These are phyloP conservation scores for Ptychobarbus kaznakovi DNA, from an alignment of 2,797 vertebrate species.

Conservation along the genomic window DNA sequence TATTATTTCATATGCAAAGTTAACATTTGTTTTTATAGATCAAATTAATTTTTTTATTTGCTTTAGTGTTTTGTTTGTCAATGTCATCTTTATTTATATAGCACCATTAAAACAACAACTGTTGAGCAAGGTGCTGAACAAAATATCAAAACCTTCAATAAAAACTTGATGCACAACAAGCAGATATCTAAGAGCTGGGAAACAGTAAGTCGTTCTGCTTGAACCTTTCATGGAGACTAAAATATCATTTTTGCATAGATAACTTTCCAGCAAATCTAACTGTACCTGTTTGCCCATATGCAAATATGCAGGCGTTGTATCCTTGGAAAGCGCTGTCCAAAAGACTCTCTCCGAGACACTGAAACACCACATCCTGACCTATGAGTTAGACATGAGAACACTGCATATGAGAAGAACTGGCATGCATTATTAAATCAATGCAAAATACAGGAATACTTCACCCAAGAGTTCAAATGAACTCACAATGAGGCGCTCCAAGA, in stretches of 20 bases:
- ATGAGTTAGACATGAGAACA: constrained; percentile 4
- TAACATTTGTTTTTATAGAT: background rate
- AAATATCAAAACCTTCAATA: too few species aligned
- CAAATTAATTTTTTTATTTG: background rate
- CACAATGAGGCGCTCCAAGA: too few species aligned
- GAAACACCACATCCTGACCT: constrained; percentile 97
- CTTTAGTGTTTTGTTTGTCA: background rate
- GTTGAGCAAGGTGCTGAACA: too few species aligned
- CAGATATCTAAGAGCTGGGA: background rate
- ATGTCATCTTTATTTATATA: too few species aligned
- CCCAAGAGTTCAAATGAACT: too few species aligned
- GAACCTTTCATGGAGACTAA: background rate
- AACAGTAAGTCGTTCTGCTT: background rate
- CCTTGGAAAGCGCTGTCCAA: constrained; percentile 95
- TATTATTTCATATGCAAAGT: background rate
- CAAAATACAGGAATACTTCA: background rate
- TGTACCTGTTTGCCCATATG: constrained; percentile 94
- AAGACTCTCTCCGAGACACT: constrained; percentile 92
- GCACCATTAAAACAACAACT: too few species aligned
- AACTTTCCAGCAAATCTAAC: background rate
- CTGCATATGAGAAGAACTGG: background rate
- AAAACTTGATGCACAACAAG: background rate
- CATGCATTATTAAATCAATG: background rate
- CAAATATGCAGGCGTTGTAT: constrained; percentile 97
- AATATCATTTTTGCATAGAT: background rate